phyloP scores from a whole-genome alignment of 2,888 invertebrate genomes.

The Meganola albula region DNA sequence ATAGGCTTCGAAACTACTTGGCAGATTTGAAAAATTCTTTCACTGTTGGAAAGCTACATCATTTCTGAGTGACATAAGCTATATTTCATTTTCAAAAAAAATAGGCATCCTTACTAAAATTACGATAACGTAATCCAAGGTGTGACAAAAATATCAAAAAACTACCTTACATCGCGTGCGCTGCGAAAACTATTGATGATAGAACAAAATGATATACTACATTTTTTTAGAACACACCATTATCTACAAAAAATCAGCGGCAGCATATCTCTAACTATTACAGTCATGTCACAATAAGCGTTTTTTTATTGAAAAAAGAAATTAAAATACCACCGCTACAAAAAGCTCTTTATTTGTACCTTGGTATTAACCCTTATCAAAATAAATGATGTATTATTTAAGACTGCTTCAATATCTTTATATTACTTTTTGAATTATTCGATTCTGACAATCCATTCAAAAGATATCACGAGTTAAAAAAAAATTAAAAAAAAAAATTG shows the following conservation, averaged over 20 bases:
- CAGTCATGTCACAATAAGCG: conserved; percentile 2
- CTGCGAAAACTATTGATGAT: conserved; percentile 6
- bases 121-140: no score
- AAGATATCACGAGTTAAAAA: conserved; percentile 9
- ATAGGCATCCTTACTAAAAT: no score
- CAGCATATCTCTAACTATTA: conserved; percentile 5
- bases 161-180: conserved; percentile 5
- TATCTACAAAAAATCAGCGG: conserved; percentile 4
- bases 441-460: conserved; percentile 8
- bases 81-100: no score
- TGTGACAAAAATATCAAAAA: no score
- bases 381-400: conserved; percentile 3
- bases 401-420: conserved; percentile 4
- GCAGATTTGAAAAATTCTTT: no score
- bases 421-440: conserved; percentile 8
- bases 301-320: conserved; percentile 13
- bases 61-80: no score
- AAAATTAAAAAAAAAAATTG: conserved; percentile 5
- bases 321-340: neutral
- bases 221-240: conserved; percentile 1
- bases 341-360: neutral
- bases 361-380: neutral
- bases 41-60: no score
- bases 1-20: no score
- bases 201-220: conserved; percentile 5